phyloP scores from a whole-genome alignment of 1,140 invertebrate species.

The Microplitis mediator region DNA sequence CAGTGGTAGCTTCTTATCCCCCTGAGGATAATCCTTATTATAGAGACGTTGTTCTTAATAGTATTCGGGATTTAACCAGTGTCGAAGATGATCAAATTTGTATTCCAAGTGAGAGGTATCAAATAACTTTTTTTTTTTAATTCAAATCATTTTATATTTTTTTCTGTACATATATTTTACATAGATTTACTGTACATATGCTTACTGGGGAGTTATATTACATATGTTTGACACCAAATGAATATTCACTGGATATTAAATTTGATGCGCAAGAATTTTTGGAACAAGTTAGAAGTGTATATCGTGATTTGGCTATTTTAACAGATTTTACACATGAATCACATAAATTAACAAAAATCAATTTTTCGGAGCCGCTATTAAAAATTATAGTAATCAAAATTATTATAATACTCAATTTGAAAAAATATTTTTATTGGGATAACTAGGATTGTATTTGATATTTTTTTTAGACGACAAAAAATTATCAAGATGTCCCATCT shows the following conservation, averaged over 20 bases:
- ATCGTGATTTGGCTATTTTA: constrained; percentile 46
- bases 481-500: constrained; percentile 27
- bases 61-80: constrained; percentile 31
- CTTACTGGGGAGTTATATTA: constrained; percentile 44
- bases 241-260: constrained; percentile 30
- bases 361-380: constrained; percentile 42
- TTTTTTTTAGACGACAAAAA: constrained; percentile 35
- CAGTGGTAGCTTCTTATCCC: constrained; percentile 44
- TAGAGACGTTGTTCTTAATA: constrained; percentile 34
- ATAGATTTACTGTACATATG: constrained; percentile 44
- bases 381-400: constrained; percentile 41
- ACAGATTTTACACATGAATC: constrained; percentile 44
- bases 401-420: not conserved
- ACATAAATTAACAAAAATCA: constrained; percentile 27
- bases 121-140: not conserved
- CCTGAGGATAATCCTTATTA: constrained; percentile 23
- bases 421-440: not conserved
- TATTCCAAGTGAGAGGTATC: constrained; percentile 43
- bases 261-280: constrained; percentile 42
- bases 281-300: constrained; percentile 40
- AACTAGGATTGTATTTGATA: not conserved
- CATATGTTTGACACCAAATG: constrained; percentile 40
- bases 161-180: not conserved
- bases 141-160: not conserved
- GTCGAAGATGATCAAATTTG: constrained; percentile 44